Base-by-base conservation (phyloP, 1,140 invertebrate species). In the Zaprionus taronus region DNA sequence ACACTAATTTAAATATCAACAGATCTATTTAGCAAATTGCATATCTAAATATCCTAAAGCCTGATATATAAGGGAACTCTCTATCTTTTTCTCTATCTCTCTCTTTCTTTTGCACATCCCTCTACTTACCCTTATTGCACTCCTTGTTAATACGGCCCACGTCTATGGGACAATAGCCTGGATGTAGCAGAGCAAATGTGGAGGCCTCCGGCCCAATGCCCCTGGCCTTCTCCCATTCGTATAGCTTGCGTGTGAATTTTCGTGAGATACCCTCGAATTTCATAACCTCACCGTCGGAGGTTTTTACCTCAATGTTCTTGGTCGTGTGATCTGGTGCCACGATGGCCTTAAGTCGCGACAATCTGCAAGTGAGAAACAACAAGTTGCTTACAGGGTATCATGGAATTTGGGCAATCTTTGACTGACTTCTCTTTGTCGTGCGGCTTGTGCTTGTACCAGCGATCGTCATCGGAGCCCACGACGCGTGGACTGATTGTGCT, bases 161-260 rank as follows among this genome's bases (percentile, higher is more conserved):
- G 67, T 91, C 84, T 9, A 92, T 81, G 58, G 93, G 93, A 57
- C 91, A 91, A 80, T 94, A 94, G 11, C 94, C 94, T 0, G 95
- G 94, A 82, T 95, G 95, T 0, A 97, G 93, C 0, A 97, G 91
- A 0, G 96, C 96, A 70, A 97, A 97, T 0, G 97, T 97, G 0
- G 96, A 97, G 0, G 95, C 95, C 92, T 97, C 96, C 0, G 96
- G 96, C 1, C 95, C 95, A 58, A 97, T 97, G 4, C 96, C 96
- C 56, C 95, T 93, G 31, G 96, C 95, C 73, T 97, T 97, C 91
- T 98, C 97, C 97, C 97, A 98, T 91, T 98, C 97, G 91, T 97
- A 97, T 0, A 98, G 93, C 90, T 98, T 98, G 41, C 96, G 95
- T 0, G 97, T 97, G 91, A 98, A 98, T 77, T 97, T 97, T 60